phyloP scores from a whole-genome alignment of 2,113 vertebrate genomes.

The Elachura formosa region DNA sequence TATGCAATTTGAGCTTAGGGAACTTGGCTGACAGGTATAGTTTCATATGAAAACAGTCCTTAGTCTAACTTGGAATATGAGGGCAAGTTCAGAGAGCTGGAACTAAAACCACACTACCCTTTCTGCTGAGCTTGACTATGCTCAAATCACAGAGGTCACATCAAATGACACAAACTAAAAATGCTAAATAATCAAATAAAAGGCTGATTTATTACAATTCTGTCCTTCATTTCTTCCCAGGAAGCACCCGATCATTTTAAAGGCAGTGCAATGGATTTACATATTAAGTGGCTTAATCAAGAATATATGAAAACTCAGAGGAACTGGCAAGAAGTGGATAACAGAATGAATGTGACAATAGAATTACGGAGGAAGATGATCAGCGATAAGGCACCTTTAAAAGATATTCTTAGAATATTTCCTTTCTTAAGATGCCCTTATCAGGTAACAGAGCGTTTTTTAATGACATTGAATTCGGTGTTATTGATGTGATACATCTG shows the following conservation, averaged over 20 bases:
- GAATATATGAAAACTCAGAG: constrained; percentile 67
- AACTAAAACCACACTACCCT: not conserved
- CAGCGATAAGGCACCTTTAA: constrained; percentile 29
- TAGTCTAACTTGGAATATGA: not conserved
- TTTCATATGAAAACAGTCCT: not conserved
- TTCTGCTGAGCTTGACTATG: not conserved
- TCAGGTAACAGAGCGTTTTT: constrained; percentile 50
- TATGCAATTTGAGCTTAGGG: not conserved
- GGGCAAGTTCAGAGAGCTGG: not conserved
- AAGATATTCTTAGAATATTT: constrained; percentile 65
- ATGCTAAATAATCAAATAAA: not conserved
- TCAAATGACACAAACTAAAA: not conserved
- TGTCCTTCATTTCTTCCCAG: constrained; percentile 21
- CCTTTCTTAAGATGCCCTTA: constrained; percentile 71
- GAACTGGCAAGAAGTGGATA: constrained; percentile 69
- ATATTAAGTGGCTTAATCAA: constrained; percentile 63
- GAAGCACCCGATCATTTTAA: constrained; percentile 29
- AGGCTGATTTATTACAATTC: not conserved
- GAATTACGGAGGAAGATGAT: constrained; percentile 69
- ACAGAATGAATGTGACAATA: constrained; percentile 63
- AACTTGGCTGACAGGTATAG: not conserved
- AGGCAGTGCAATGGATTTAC: not conserved
- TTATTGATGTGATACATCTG: not conserved
- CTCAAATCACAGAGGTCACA: not conserved
- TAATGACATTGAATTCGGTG: not conserved